Conservation (phyloP, 2,113 vertebrate genomes). For the Varanus komodoensis region DNA sequence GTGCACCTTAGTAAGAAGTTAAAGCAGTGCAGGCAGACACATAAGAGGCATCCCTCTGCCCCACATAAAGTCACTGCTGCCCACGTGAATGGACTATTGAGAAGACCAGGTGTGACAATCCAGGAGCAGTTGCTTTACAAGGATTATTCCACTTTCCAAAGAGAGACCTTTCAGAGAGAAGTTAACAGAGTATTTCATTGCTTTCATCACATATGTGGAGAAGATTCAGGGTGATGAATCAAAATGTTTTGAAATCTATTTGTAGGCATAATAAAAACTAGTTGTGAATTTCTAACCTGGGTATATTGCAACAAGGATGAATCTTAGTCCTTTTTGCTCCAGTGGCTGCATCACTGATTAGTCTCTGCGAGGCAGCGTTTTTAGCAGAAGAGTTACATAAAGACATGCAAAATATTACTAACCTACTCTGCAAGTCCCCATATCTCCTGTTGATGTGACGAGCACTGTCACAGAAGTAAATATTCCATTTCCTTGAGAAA, state of each 20-base stretch:
- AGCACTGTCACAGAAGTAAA: slow-evolving; percentile 43
- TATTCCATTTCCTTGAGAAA: slow-evolving; percentile 42
- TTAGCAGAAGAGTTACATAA: slow-evolving; percentile 62
- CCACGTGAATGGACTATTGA: background rate
- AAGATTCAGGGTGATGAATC: background rate
- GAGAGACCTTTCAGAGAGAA: background rate
- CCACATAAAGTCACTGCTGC: background rate
- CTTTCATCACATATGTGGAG: background rate
- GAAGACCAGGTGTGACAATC: background rate
- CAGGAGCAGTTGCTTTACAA: background rate
- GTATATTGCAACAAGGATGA: background rate
- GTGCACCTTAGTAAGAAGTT: background rate
- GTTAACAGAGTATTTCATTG: background rate
- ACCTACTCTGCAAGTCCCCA: slow-evolving; percentile 46
- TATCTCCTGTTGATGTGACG: slow-evolving; percentile 56
- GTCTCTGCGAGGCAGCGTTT: slow-evolving; percentile 55
- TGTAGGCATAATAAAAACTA: slow-evolving; percentile 5
- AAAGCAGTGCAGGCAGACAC: background rate
- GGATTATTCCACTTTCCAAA: background rate
- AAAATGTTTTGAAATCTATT: slow-evolving; percentile 1
- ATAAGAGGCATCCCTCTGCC: background rate
- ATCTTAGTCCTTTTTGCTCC: background rate
- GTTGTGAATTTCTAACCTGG: background rate
- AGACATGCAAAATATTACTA: slow-evolving; percentile 64
- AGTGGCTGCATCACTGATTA: background rate